Evolutionary conservation across 1,140 invertebrate genomes (phyloP).

Genomic region (Trinorchestia longiramus): DNA sequence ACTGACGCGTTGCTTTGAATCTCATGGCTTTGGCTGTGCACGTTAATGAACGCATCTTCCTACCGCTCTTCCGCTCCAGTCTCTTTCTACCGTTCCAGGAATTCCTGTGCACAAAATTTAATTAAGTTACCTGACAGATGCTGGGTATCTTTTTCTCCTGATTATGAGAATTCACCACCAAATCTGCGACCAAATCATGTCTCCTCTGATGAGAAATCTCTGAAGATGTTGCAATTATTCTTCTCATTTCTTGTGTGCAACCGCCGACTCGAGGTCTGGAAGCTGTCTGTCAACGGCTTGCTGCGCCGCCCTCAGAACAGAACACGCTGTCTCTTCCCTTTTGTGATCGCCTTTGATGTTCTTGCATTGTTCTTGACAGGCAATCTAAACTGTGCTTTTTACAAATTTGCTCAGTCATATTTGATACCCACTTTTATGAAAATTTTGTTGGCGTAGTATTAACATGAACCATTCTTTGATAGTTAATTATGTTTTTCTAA

Average conservation of each 20-base stretch:
- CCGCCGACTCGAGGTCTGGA: background rate
- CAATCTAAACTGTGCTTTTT: background rate
- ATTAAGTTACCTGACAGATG: slow-evolving; percentile 50
- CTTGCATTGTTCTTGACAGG: background rate
- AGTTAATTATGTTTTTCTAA: no score
- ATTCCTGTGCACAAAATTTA: slow-evolving; percentile 20
- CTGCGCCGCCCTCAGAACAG: background rate
- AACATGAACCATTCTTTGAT: no score
- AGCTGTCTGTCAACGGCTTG: background rate
- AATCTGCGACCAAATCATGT: slow-evolving; percentile 20
- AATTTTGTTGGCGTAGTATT: background rate
- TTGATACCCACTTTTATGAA: background rate
- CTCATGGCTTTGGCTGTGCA: background rate
- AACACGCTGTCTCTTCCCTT: background rate
- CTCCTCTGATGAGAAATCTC: slow-evolving; percentile 30
- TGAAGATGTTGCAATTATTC: background rate
- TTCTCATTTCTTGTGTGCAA: background rate
- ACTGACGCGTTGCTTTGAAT: background rate
- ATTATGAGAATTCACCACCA: slow-evolving; percentile 23
- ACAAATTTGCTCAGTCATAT: background rate
- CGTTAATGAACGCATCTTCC: background rate
- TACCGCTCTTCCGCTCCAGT: background rate
- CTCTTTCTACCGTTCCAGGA: background rate
- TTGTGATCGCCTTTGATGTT: background rate
- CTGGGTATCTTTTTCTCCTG: slow-evolving; percentile 37